Conservation (phyloP, 1,140 invertebrate genomes). For the Hesperophylax magnus region DNA sequence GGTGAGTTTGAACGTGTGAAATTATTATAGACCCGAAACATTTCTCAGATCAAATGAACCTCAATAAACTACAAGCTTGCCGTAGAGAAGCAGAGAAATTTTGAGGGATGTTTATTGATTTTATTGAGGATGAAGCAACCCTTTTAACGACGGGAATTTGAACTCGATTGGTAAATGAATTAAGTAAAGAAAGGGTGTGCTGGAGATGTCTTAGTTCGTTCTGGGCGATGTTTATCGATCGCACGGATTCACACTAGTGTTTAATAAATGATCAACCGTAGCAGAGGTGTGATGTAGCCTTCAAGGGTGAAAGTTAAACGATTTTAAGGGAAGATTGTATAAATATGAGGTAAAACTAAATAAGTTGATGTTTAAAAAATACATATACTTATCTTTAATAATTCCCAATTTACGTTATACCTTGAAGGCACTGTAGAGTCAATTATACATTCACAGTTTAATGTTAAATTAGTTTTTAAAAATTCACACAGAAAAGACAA, state of each 20-base stretch:
- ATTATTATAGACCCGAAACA: constrained; percentile 1
- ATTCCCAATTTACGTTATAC: no score
- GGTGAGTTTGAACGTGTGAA: constrained; percentile 21
- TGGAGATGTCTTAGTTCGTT: not conserved
- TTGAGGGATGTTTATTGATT: not conserved
- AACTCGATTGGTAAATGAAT: no score
- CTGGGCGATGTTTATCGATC: not conserved
- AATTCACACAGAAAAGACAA: no score
- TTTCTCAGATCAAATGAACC: not conserved
- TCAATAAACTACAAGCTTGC: not conserved
- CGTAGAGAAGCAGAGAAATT: not conserved
- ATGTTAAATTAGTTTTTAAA: no score
- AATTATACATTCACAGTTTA: no score
- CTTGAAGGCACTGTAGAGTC: no score
- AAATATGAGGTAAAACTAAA: no score
- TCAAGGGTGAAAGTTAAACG: not conserved
- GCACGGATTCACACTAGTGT: constrained; percentile 5
- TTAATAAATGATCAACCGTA: not conserved
- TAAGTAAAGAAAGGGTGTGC: not conserved
- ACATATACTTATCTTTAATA: no score
- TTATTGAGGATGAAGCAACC: no score
- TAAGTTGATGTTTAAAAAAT: no score
- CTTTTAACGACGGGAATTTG: no score
- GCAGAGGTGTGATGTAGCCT: not conserved
- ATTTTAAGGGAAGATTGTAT: no score